phyloP scores from a whole-genome alignment of 1,140 invertebrate species.

The Bombus huntii region DNA sequence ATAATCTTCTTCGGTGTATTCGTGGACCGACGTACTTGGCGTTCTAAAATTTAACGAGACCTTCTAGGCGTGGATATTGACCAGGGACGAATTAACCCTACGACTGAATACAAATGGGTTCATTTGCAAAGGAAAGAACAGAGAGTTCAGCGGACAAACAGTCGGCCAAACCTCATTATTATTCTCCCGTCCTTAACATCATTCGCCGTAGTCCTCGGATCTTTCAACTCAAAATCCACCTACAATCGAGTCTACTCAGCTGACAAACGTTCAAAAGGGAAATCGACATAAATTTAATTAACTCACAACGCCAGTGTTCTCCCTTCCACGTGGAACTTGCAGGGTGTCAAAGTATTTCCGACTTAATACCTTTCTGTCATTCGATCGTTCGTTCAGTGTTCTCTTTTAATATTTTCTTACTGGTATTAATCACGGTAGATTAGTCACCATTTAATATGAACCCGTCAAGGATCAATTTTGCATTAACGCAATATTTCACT shows the following conservation, averaged over 20 bases:
- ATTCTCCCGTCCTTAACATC: not conserved
- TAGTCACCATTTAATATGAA: constrained; percentile 28
- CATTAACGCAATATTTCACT: not conserved
- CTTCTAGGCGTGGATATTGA: constrained; percentile 19
- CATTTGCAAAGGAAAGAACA: constrained; percentile 52
- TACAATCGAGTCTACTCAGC: not conserved
- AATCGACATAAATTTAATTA: constrained; percentile 24
- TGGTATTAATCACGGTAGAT: constrained; percentile 23
- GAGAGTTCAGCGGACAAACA: constrained; percentile 28
- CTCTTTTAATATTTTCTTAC: not conserved
- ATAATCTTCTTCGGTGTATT: not conserved
- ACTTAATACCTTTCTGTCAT: not conserved
- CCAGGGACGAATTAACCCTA: constrained; percentile 38
- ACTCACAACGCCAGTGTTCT: not conserved
- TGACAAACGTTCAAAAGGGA: not conserved
- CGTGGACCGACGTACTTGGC: not conserved
- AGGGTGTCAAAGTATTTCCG: not conserved
- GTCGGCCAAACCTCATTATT: constrained; percentile 21
- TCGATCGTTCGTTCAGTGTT: constrained; percentile 42
- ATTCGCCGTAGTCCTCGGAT: not conserved
- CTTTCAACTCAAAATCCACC: constrained; percentile 14
- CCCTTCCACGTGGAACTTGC: not conserved
- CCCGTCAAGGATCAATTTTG: not conserved
- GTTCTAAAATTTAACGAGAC: constrained; percentile 36
- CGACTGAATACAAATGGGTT: constrained; percentile 61